Evolutionary conservation across 1,140 invertebrate genomes (phyloP), one percentile per base, ranked within the genome.

Genomic region (Sitodiplosis mosellana): DNA sequence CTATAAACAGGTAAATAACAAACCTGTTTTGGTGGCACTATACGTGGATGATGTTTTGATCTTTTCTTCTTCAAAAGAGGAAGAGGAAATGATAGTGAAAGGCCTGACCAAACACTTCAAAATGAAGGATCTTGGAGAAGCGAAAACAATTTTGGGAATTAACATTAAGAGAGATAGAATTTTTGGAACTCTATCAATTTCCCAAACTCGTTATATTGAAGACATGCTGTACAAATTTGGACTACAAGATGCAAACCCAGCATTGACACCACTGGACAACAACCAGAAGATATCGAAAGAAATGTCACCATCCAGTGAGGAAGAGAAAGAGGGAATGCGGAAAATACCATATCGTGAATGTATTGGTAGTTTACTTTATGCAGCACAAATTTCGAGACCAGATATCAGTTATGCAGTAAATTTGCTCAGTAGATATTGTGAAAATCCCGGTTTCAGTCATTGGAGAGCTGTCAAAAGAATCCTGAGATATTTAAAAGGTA

Each of bases 401-500:
- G 62, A 69, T 69, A 18, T 14, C 55, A 7, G 64, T 55, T 55
- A 54, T 1, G 59, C 59, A 8, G 54, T 52, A 37, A 40, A 36
- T 5, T 40, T 50, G 12, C n/a, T n/a, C n/a, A 56, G 54, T 49
- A 33, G 48, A 46, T 66, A 57, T 50, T 47, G 44, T 40, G 22
- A 48, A 14, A 49, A 56, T 41, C 54, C 52, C n/a, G 52, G 49
- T 6, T 45, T 52, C 33, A 46, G 45, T 15, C 52, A 63, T 50
- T 66, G 60, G 60, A 43, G 33, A 45, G 55, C 56, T 20, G 56
- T 53, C 3, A 65, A 66, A 47, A 48, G 57, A 33, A 52, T 68
- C 0, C 48, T 65, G 12, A 20, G 56, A 2, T 68, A 68, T 51
- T 48, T 69, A n/a, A 59, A 63, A 42, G 58, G 55, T 40, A 66